Conservation (phyloP, 1,140 invertebrate genomes). For the Macrostomum lignano region DNA sequence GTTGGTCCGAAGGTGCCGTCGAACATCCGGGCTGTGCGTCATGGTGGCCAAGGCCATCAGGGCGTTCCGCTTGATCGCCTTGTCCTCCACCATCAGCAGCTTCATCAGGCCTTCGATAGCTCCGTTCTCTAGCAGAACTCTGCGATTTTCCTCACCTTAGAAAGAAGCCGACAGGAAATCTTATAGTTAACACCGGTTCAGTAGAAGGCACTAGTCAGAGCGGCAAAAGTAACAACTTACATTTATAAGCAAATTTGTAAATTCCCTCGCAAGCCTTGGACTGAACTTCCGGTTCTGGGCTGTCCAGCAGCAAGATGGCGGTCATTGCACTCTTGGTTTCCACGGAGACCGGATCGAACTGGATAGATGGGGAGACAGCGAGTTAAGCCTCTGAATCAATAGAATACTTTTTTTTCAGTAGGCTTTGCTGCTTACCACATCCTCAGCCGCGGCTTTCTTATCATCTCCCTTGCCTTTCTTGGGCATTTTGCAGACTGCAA, state of each 20-base stretch:
- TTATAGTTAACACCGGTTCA: too few relatives aligned
- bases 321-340: slow-evolving; percentile 23
- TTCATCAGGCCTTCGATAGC: slow-evolving; percentile 16
- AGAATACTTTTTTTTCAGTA: too few relatives aligned
- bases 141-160: slow-evolving; percentile 27
- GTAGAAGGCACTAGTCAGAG: neutral
- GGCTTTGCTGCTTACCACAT: too few relatives aligned
- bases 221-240: slow-evolving; percentile 12
- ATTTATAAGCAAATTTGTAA: slow-evolving; percentile 27
- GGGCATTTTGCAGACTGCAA: too few relatives aligned
- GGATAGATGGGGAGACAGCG: too few relatives aligned
- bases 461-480: too few relatives aligned
- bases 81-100: slow-evolving; percentile 19
- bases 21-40: slow-evolving; percentile 10
- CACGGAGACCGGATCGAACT: slow-evolving; percentile 25
- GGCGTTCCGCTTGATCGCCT: slow-evolving; percentile 19
- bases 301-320: slow-evolving; percentile 25
- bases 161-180: neutral
- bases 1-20: slow-evolving; percentile 15
- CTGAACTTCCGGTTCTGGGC: slow-evolving; percentile 25
- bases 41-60: slow-evolving; percentile 21
- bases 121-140: slow-evolving; percentile 17
- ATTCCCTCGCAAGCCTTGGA: slow-evolving; percentile 27
- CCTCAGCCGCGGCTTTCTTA: too few relatives aligned
- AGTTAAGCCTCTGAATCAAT: too few relatives aligned